Base-by-base conservation (phyloP, 2,113 vertebrate genomes). In the Nycticorax nycticorax region DNA sequence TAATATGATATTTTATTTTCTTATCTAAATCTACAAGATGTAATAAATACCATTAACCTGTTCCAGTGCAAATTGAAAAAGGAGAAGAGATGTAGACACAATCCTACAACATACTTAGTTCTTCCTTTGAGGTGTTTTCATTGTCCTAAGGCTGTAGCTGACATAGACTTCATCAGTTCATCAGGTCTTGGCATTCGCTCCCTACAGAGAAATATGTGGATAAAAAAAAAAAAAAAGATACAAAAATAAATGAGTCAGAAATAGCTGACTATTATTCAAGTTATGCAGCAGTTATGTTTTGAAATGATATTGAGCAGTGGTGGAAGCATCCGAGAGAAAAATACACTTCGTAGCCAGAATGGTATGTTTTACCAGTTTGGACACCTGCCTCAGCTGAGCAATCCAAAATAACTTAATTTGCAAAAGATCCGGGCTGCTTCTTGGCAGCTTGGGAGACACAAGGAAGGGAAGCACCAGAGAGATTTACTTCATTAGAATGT, bases 321-420 rank as follows among this genome's bases (percentile, higher is more conserved):
- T 93, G 92, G 87, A 88, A 80, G 69, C 84, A 77, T 94, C 72
- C 93, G 81, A 93, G 90, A 71, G 21, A 47, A 92, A 11, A 80
- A 80, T 64, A 82, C 27, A 66, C 55, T 97, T 96, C 30, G 7
- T 56, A 78, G 63, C 28, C 88, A 91, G 64, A 85, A 43, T 80
- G 66, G 21, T 78, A 39, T 79, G 72, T 89, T 91, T 96, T 94
- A 93, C 67, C 3, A 3, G 45, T 64, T 85, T 97, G 93, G 92
- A 85, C 60, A 86, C 53, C 39, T 89, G 41, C 69, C 55, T 88
- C 20, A 53, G 79, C 59, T 75, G 64, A 41, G 56, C 80, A 60
- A 32, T 92, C 45, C 55, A 68, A 93, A 96, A 75, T 94, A 95
- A 84, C 50, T 96, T 94, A 21, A 79, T 96, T 97, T 96, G 93